Percentiles rank a stretch among this genome's conserved stretches.
These are phyloP conservation scores for Erinaceus europaeus DNA, from an alignment of 2,113 vertebrate species.

Conservation along the genomic window DNA sequence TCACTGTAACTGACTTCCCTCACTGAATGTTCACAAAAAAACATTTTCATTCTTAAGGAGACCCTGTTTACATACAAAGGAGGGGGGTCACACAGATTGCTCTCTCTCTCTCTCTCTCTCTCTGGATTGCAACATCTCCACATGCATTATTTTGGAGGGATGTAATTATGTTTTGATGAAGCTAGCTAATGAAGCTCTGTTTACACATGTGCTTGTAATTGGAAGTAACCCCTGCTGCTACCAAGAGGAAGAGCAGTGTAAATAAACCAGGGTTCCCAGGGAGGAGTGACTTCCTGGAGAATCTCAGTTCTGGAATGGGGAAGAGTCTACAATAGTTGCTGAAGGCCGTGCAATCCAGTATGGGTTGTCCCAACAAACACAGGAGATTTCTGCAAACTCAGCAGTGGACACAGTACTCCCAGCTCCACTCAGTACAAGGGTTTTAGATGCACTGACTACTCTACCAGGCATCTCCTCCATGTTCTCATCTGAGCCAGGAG, in stretches of 20 bases:
- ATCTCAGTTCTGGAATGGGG: not conserved
- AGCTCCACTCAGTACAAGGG: too few species aligned
- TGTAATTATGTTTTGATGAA: constrained; percentile 77
- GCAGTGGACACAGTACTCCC: too few species aligned
- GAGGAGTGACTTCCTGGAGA: constrained; percentile 62
- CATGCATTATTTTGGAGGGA: constrained; percentile 57
- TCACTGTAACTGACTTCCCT: too few species aligned
- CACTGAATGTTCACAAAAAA: constrained; percentile 44
- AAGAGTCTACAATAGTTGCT: not conserved
- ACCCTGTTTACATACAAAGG: constrained; percentile 51
- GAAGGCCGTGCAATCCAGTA: too few species aligned
- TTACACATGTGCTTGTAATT: constrained; percentile 76
- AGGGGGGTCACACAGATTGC: constrained; percentile 12
- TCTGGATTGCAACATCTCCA: constrained; percentile 27
- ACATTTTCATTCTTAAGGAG: constrained; percentile 3
- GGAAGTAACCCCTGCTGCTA: constrained; percentile 77
- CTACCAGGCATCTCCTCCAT: too few species aligned
- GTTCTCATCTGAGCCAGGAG: too few species aligned
- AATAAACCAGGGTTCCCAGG: constrained; percentile 73
- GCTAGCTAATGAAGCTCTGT: constrained; percentile 77
- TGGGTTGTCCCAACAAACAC: too few species aligned
- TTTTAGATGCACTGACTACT: too few species aligned
- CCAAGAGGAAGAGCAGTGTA: constrained; percentile 77
- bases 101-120: not conserved
- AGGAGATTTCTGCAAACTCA: too few species aligned